Evolutionary conservation across 1,140 invertebrate genomes (phyloP).

Genomic region (Cydia splendana): DNA sequence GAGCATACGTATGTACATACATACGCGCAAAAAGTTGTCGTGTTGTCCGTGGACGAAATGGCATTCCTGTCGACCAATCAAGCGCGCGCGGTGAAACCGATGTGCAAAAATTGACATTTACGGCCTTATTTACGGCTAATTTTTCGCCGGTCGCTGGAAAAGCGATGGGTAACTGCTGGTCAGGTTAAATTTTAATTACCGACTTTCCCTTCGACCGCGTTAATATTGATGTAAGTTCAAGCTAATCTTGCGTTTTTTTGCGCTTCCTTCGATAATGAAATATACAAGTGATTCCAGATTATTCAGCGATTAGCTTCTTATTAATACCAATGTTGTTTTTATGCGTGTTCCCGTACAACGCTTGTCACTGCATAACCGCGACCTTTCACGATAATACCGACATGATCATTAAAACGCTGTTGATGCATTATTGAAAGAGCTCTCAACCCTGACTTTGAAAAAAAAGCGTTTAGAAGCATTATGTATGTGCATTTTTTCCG

Average conservation of each 20-base stretch:
- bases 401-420: neutral
- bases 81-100: conserved; percentile 49
- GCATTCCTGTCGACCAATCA: conserved; percentile 64
- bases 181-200: neutral
- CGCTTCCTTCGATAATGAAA: conserved; percentile 1
- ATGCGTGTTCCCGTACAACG: neutral
- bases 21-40: conserved; percentile 59
- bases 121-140: conserved; percentile 7
- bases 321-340: conserved; percentile 25
- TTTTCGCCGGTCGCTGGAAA: neutral
- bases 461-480: neutral
- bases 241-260: neutral
- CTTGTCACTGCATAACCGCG: conserved; percentile 12
- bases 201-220: neutral
- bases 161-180: neutral
- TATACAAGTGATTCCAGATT: conserved; percentile 6
- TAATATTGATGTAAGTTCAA: conserved; percentile 8
- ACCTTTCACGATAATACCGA: conserved; percentile 24
- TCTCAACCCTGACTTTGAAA: conserved; percentile 31
- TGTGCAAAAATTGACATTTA: conserved; percentile 41
- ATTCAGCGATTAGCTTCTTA: conserved; percentile 21
- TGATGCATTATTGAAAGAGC: conserved; percentile 25
- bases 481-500: conserved; percentile 3
- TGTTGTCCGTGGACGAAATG: conserved; percentile 52
- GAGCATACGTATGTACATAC: conserved; percentile 42